Evolutionary conservation across 1,140 invertebrate genomes (phyloP).

Genomic region (Drosophila leontia): DNA sequence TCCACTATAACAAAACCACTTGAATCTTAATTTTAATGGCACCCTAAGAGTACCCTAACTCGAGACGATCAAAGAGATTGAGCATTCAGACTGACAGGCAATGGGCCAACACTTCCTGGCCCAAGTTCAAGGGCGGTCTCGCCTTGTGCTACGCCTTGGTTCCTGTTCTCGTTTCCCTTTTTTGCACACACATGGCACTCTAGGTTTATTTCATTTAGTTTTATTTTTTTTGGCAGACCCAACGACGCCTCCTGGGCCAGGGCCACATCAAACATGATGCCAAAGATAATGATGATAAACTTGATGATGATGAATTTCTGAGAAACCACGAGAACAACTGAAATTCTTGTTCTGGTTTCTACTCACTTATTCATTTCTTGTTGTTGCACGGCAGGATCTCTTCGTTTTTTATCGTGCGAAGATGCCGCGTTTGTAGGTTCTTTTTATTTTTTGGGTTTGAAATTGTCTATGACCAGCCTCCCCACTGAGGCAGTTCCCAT

Average conservation of each 20-base stretch:
- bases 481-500: conserved; percentile 60
- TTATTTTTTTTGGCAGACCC: conserved; percentile 62
- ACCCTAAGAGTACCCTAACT: neutral
- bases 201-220: conserved; percentile 30
- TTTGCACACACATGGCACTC: conserved; percentile 51
- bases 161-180: conserved; percentile 12
- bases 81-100: conserved; percentile 39
- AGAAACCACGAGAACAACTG: conserved; percentile 59
- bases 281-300: conserved; percentile 44
- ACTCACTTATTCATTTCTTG: conserved; percentile 24
- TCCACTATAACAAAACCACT: neutral
- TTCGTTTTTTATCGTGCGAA: conserved; percentile 31
- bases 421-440: conserved; percentile 31
- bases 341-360: conserved; percentile 60
- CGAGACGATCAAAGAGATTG: neutral
- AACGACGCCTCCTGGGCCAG: conserved; percentile 51
- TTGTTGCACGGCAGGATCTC: conserved; percentile 62
- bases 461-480: conserved; percentile 34
- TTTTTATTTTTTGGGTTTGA: neutral
- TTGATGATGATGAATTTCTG: conserved; percentile 60
- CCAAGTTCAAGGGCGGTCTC: conserved; percentile 68
- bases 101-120: conserved; percentile 69
- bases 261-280: conserved; percentile 42
- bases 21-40: neutral
- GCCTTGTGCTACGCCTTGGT: conserved; percentile 1